These are phyloP conservation scores for Arenaria interpres DNA, from an alignment of 2,113 vertebrate species.

Conservation along the genomic window DNA sequence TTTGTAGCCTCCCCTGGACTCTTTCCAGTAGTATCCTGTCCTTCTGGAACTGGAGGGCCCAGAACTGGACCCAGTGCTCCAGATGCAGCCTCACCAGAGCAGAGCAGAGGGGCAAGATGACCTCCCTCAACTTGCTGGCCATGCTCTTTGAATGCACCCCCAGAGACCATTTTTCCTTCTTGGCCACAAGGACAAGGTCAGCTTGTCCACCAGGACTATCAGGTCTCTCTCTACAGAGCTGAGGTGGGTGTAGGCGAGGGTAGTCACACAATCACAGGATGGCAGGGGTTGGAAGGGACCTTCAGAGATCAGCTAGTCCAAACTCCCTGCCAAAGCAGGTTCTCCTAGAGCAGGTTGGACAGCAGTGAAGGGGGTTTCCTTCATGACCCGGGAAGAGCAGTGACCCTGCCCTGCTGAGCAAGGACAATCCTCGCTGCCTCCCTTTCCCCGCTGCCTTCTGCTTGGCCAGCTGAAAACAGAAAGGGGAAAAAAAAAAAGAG, in stretches of 20 bases:
- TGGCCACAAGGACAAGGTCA: too few species aligned
- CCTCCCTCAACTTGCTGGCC: too few species aligned
- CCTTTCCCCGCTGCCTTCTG: not conserved
- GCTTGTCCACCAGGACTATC: too few species aligned
- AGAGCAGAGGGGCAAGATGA: too few species aligned
- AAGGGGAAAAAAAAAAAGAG: not conserved
- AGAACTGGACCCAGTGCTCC: too few species aligned
- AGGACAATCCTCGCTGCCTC: not conserved
- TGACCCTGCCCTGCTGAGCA: not conserved
- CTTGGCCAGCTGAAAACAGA: not conserved
- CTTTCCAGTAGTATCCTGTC: too few species aligned
- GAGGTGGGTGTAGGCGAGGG: accelerated
- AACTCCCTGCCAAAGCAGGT: not conserved
- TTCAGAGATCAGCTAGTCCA: not conserved
- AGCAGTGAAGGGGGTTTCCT: not conserved
- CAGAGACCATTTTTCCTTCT: too few species aligned
- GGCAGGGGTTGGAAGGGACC: not conserved
- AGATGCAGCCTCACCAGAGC: too few species aligned
- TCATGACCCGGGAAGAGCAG: not conserved
- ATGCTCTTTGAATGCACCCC: too few species aligned
- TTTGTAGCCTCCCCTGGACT: too few species aligned
- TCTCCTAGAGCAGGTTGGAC: not conserved
- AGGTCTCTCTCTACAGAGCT: too few species aligned
- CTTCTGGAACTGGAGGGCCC: too few species aligned
- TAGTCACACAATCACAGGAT: not conserved